These are phyloP conservation scores for Pangasius larnaudii DNA, from an alignment of 2,797 vertebrate species.

Conservation along the genomic window DNA sequence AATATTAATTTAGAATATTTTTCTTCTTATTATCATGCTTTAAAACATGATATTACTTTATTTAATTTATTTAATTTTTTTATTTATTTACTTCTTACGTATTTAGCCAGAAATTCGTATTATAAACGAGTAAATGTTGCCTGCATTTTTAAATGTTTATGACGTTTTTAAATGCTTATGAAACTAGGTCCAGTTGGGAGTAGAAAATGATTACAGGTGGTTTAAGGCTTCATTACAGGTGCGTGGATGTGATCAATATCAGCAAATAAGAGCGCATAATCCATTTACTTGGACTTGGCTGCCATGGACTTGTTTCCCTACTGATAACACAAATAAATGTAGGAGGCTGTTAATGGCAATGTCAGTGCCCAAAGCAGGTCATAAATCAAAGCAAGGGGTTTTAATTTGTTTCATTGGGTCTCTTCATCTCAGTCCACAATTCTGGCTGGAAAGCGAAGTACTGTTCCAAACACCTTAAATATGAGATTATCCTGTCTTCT, in stretches of 20 bases:
- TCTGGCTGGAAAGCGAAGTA: neutral
- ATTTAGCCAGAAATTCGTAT: neutral
- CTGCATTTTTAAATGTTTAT: neutral
- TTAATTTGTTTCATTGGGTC: conserved; percentile 60
- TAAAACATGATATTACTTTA: no score
- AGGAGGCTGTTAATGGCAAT: conserved; percentile 53
- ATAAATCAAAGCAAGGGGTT: conserved; percentile 63
- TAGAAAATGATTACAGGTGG: neutral
- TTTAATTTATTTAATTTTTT: neutral
- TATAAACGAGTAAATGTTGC: neutral
- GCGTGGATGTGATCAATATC: conserved; percentile 18
- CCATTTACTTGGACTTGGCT: conserved; percentile 11
- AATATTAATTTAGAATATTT: neutral
- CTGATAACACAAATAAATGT: conserved; percentile 61
- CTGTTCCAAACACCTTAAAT: conserved; percentile 17
- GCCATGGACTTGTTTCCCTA: conserved; percentile 38
- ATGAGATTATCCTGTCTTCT: conserved; percentile 16
- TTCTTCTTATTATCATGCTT: neutral
- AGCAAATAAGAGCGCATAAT: conserved; percentile 23
- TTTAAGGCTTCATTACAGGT: conserved; percentile 7
- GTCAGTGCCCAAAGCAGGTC: conserved; percentile 57
- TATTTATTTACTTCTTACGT: neutral
- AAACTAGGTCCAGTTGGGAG: neutral
- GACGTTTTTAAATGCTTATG: neutral
- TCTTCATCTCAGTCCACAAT: conserved; percentile 52